Evolutionary conservation across 2,888 invertebrate genomes (phyloP), one percentile per base, ranked within the genome.

Genomic region (Mythimna impura): DNA sequence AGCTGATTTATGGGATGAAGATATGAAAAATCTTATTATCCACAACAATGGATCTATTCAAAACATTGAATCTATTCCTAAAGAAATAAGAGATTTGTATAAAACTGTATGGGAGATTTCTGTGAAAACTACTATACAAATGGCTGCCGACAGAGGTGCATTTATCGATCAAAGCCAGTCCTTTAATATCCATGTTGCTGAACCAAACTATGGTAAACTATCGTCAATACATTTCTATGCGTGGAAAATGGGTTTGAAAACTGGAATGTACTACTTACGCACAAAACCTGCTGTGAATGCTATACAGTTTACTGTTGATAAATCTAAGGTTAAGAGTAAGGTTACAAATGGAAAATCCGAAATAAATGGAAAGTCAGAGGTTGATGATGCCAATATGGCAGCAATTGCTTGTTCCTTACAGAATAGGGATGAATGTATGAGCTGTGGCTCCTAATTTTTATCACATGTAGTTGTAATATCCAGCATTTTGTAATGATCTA

Each of bases 91-190:
- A 89, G 97, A 97, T 0, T 96, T 99, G 20, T 99, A 99, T 92
- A 99, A 99, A 95, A 99, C 99, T 0, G 99, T 99, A 2, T 99
- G 99, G 99, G 99, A 99, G 95, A 98, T 99, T 81, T 98, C 99
- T 2, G 99, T 99, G 81, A 99, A 99, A 93, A 97, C 97, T 0
- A 97, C 99, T 9, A 97, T 99, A 36, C 97, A 99, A 93, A 99
- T 99, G 99, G 99, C 99, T 17, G 99, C 99, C 0, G 99, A 99
- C 93, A 97, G 99, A 82, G 99, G 99, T 5, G 99, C 99, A 0
- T 99, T 98, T 92, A 99, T 99, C 88, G 99, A 99, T 94, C 99
- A 99, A 95, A 99, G 99, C 82, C 99, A 99, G 92, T 99, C 99
- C 0, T 97, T 99, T 86, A 99, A 99, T 93, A 97, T 99, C 82